Percentiles rank a stretch among this genome's conserved stretches.
Conservation (phyloP, 2,113 vertebrate species). For the Microtus ochrogaster region DNA sequence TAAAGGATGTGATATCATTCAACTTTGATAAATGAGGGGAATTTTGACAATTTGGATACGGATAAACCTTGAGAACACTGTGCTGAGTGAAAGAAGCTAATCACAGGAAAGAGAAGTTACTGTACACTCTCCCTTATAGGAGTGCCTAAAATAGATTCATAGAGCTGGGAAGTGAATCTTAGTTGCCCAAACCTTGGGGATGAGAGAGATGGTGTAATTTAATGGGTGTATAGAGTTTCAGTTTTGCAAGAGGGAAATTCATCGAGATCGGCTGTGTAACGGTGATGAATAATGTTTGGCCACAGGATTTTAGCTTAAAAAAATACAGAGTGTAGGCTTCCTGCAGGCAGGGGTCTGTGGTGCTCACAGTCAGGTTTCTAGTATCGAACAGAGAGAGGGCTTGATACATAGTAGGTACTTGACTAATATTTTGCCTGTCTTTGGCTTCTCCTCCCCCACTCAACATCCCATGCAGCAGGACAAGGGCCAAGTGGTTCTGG, state of each 20-base stretch:
- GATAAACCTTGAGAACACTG: not conserved
- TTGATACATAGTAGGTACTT: slow-evolving; percentile 3
- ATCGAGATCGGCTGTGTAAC: not conserved
- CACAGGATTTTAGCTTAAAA: not conserved
- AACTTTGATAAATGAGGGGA: not conserved
- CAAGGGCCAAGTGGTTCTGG: slow-evolving; percentile 33
- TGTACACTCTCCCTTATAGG: not conserved
- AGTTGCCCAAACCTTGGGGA: not conserved
- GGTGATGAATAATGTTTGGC: not conserved
- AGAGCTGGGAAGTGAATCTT: slow-evolving; percentile 10
- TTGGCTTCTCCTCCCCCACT: slow-evolving; percentile 20
- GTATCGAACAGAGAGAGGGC: not conserved
- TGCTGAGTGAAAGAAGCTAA: not conserved
- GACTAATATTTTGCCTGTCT: slow-evolving; percentile 58
- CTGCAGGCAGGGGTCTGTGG: not conserved
- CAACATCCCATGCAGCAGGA: not conserved
- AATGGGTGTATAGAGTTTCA: not conserved
- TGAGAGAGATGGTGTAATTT: not conserved
- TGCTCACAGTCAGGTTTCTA: not conserved
- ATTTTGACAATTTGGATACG: not conserved
- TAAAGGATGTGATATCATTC: not conserved
- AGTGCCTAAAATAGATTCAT: slow-evolving; percentile 4
- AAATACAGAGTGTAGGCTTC: not conserved
- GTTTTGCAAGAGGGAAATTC: not conserved
- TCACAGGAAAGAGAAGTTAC: not conserved